Conservation (phyloP, 2,113 vertebrate genomes). For the Arizona elegans region DNA sequence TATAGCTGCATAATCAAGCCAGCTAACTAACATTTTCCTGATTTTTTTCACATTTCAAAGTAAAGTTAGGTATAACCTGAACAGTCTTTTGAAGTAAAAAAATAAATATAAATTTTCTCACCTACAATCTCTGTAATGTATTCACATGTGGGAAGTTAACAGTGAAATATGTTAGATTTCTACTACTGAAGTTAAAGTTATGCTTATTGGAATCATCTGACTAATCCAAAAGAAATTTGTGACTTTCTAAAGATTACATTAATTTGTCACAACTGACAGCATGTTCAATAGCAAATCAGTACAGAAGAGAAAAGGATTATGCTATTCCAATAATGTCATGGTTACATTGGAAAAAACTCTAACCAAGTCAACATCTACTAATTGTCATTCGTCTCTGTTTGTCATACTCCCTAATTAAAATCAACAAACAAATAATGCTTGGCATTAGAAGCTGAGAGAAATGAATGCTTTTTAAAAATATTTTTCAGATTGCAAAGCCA, state of each 20-base stretch:
- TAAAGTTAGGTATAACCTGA: neutral
- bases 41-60: slow-evolving; percentile 8
- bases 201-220: slow-evolving; percentile 43
- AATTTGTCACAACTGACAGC: slow-evolving; percentile 31
- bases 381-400: neutral
- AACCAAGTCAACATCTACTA: neutral
- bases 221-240: slow-evolving; percentile 33
- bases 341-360: neutral
- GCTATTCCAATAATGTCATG: slow-evolving; percentile 18
- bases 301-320: slow-evolving; percentile 33
- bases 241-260: slow-evolving; percentile 42
- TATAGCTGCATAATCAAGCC: neutral
- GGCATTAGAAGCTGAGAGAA: neutral
- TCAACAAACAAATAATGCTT: slow-evolving; percentile 10
- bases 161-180: slow-evolving; percentile 34
- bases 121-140: neutral
- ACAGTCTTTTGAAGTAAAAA: slow-evolving; percentile 15
- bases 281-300: slow-evolving; percentile 11
- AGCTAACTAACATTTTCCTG: neutral
- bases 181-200: slow-evolving; percentile 28
- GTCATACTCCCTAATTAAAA: slow-evolving; percentile 29
- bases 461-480: neutral
- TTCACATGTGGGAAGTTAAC: slow-evolving; percentile 12
- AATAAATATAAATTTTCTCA: slow-evolving; percentile 10
- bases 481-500: neutral